Conservation (phyloP, 2,888 invertebrate genomes). For the Sarcophaga rosellei region DNA sequence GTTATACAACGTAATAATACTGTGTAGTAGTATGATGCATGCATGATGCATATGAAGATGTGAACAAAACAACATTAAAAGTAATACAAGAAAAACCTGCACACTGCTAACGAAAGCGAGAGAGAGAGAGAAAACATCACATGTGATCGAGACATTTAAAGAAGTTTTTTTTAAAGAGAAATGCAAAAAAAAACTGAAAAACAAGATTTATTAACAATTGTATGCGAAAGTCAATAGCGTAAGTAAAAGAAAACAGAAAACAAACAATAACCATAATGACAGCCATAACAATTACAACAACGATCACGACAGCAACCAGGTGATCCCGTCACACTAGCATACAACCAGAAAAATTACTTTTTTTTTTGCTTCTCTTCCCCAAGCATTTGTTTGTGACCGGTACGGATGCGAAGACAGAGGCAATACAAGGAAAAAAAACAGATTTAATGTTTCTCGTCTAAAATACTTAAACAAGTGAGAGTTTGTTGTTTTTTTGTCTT, state of each 20-base stretch:
- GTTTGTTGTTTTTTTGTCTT: background rate
- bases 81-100: conserved; percentile 1
- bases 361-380: background rate
- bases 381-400: conserved; percentile 17
- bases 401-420: conserved; percentile 11
- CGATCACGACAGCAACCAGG: background rate
- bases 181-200: conserved; percentile 12
- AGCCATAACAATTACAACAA: background rate
- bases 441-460: too few relatives aligned
- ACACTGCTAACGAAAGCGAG: background rate
- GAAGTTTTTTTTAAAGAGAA: conserved; percentile 23
- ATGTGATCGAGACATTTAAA: conserved; percentile 42
- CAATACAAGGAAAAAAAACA: background rate
- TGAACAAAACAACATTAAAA: conserved; percentile 23
- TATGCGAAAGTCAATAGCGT: conserved; percentile 59
- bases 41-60: conserved; percentile 39
- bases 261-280: background rate
- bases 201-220: conserved; percentile 45
- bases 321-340: conserved; percentile 10
- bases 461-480: conserved; percentile 42
- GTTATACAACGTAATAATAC: conserved; percentile 62
- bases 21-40: background rate
- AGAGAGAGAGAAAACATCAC: conserved; percentile 31
- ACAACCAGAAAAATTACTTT: conserved; percentile 39
- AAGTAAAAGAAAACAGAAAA: conserved; percentile 12